phyloP scores from a whole-genome alignment of 2,113 vertebrate genomes.

The Otis tarda region DNA sequence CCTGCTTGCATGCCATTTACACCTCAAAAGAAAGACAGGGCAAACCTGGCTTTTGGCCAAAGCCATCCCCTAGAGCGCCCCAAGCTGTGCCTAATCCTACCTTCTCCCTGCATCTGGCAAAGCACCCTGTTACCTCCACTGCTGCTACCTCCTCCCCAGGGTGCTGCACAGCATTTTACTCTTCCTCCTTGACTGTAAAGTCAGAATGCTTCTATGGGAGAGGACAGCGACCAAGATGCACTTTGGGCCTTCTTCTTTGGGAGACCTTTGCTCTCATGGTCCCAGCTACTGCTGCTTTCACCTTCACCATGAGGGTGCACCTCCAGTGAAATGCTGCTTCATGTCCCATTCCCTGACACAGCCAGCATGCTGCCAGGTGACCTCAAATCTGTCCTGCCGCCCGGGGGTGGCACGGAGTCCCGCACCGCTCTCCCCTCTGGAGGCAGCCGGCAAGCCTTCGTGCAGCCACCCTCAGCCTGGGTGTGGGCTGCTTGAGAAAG shows the following conservation, averaged over 20 bases:
- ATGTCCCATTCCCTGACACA: not conserved
- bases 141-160: not conserved
- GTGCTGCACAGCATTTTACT: rapidly evolving
- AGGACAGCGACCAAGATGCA: not conserved
- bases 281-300: not conserved
- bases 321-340: not conserved
- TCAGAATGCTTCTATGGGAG: not conserved
- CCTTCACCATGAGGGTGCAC: not conserved
- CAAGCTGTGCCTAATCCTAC: not conserved
- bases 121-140: not conserved
- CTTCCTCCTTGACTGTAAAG: not conserved
- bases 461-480: not conserved
- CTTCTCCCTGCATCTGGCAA: not conserved
- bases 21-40: conserved; percentile 57
- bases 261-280: not conserved
- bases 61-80: not conserved
- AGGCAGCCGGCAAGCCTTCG: not conserved
- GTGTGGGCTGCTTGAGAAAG: conserved; percentile 17
- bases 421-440: not conserved
- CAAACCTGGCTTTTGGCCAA: conserved; percentile 31
- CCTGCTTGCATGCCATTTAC: conserved; percentile 50
- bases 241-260: not conserved
- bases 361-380: not conserved
- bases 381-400: too few relatives aligned
- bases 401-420: not conserved